Percentiles rank a stretch among this genome's conserved stretches.
These are phyloP conservation scores for Ancistrus triradiatus DNA, from an alignment of 2,113 vertebrate species.

Conservation along the genomic window DNA sequence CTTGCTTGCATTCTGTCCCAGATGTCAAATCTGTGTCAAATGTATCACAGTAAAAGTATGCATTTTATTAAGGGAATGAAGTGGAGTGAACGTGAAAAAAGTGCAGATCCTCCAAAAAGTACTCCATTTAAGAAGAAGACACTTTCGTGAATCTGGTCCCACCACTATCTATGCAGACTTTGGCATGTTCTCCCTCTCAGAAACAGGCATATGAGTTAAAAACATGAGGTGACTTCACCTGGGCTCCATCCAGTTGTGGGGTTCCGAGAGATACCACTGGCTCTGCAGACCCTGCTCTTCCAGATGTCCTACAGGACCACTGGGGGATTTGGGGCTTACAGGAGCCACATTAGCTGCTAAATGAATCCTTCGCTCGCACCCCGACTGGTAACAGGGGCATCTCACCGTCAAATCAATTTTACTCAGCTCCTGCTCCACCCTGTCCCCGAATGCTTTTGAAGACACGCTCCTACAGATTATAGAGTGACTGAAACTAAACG, in stretches of 20 bases:
- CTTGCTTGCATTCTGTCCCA: no score
- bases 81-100: no score
- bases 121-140: no score
- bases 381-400: conserved; percentile 18
- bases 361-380: conserved; percentile 28
- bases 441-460: background rate
- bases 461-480: background rate
- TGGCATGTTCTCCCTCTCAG: no score
- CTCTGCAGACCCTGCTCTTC: conserved; percentile 9
- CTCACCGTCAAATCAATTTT: conserved; percentile 20
- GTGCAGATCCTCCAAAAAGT: no score
- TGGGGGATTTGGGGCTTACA: conserved; percentile 30
- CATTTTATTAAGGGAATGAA: no score
- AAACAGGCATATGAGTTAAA: no score
- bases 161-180: no score
- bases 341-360: conserved; percentile 36
- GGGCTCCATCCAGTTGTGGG: background rate
- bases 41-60: no score
- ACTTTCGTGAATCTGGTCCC: no score
- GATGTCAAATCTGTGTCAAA: no score
- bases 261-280: conserved; percentile 16
- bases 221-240: conserved; percentile 6
- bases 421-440: background rate
- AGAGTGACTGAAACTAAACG: background rate
- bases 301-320: conserved; percentile 18